Percentiles rank a stretch among this genome's conserved stretches.
Evolutionary conservation across 2,888 invertebrate species (phyloP).

Genomic region (Perizoma affinitatum): DNA sequence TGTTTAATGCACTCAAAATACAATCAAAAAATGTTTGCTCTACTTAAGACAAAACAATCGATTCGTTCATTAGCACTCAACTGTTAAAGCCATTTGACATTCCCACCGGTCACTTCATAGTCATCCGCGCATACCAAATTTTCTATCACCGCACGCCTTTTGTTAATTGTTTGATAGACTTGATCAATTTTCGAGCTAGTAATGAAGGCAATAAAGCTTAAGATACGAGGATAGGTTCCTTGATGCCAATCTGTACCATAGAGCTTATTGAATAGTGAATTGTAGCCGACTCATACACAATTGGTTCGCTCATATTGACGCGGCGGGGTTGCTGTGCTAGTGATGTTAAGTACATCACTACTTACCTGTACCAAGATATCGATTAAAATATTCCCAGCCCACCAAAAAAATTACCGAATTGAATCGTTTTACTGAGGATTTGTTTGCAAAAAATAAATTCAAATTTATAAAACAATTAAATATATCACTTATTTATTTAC

Average conservation of each 20-base stretch:
- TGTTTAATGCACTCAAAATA: not conserved
- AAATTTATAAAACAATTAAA: constrained; percentile 5
- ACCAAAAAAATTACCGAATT: too few species aligned
- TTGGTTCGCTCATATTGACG: constrained; percentile 73
- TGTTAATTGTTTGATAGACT: constrained; percentile 37
- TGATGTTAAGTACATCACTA: constrained; percentile 47
- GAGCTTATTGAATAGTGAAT: constrained; percentile 76
- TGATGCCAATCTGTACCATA: constrained; percentile 71
- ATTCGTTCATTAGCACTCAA: constrained; percentile 21
- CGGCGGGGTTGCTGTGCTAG: constrained; percentile 70
- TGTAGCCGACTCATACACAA: constrained; percentile 75
- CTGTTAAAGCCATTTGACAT: constrained; percentile 45
- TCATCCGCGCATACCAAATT: constrained; percentile 51
- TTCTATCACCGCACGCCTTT: constrained; percentile 48
- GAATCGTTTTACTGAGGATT: too few species aligned
- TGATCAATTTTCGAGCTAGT: constrained; percentile 15
- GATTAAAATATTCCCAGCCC: constrained; percentile 6
- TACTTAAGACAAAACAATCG: constrained; percentile 21
- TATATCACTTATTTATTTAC: not conserved
- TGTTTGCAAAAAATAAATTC: too few species aligned
- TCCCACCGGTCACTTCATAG: constrained; percentile 44
- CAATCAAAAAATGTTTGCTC: constrained; percentile 13
- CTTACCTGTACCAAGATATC: constrained; percentile 9
- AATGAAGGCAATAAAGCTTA: constrained; percentile 14
- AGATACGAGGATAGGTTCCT: constrained; percentile 25